Conservation (phyloP, 2,113 vertebrate genomes). For the Reinhardtius hippoglossoides region DNA sequence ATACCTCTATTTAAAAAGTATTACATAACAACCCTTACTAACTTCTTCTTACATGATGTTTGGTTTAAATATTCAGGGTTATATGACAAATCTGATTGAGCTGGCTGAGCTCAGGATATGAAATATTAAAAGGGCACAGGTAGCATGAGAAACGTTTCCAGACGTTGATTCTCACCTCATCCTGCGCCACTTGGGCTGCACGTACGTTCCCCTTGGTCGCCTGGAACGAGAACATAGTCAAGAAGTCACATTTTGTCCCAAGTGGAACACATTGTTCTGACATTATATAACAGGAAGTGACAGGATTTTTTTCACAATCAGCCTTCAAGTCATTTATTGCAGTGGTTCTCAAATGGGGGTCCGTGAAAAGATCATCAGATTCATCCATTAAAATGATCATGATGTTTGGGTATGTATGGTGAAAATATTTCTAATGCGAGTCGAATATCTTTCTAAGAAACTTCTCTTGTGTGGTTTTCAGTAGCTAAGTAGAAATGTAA, state of each 20-base stretch:
- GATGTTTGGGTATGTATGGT: too few species aligned
- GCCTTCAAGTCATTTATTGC: not conserved
- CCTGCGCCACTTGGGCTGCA: slow-evolving; percentile 87
- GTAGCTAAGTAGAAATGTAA: too few species aligned
- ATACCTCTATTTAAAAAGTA: too few species aligned
- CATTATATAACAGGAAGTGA: slow-evolving; percentile 15
- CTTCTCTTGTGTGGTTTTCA: too few species aligned
- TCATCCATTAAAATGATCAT: not conserved
- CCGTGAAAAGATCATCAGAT: not conserved
- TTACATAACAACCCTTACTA: too few species aligned
- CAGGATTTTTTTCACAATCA: not conserved
- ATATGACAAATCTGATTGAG: not conserved
- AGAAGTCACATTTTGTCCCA: slow-evolving; percentile 13
- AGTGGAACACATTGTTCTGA: slow-evolving; percentile 25
- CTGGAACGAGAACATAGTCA: slow-evolving; percentile 65
- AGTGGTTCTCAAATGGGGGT: not conserved
- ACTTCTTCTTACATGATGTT: not conserved
- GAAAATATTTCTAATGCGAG: too few species aligned
- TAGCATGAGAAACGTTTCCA: slow-evolving; percentile 17
- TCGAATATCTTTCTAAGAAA: too few species aligned
- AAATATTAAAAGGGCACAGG: slow-evolving; percentile 2
- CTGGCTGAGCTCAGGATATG: slow-evolving; percentile 33
- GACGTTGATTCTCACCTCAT: slow-evolving; percentile 86
- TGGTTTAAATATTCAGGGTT: not conserved
- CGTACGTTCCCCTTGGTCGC: slow-evolving; percentile 73